A percentile compares a stretch with the other conserved stretches of the same genome.
phyloP scores from a whole-genome alignment of 2,888 invertebrate species.

The Fragum fragum region DNA sequence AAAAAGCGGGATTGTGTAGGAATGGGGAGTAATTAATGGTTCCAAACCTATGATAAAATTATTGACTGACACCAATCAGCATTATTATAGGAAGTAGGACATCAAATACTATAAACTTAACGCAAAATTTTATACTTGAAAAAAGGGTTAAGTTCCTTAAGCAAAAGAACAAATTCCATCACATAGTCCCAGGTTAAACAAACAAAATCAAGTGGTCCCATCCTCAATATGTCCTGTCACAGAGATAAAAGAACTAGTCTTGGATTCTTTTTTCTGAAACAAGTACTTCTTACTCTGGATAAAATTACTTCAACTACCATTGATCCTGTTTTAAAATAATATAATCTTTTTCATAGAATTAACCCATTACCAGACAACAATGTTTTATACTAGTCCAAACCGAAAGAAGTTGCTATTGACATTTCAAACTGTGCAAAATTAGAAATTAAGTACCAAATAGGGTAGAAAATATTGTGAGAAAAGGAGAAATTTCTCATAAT shows the following conservation, averaged over 20 bases:
- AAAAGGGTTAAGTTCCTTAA: too few relatives aligned
- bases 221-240: background rate
- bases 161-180: background rate
- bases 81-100: too few relatives aligned
- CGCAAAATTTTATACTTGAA: too few relatives aligned
- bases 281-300: constrained; percentile 3
- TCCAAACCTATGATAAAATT: too few relatives aligned
- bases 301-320: background rate
- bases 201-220: constrained; percentile 4
- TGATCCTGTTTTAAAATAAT: background rate
- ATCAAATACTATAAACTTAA: too few relatives aligned
- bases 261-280: background rate
- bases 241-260: constrained; percentile 1
- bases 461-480: background rate
- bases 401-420: background rate
- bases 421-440: background rate
- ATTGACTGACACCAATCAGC: too few relatives aligned
- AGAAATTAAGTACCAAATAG: background rate
- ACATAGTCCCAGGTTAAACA: background rate
- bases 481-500: background rate
- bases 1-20: too few relatives aligned
- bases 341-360: too few relatives aligned
- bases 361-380: background rate
- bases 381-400: background rate
- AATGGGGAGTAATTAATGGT: too few relatives aligned